A percentile compares a stretch with the other conserved stretches of the same genome.
phyloP scores from a whole-genome alignment of 2,888 invertebrate species.

The Noctua comes region DNA sequence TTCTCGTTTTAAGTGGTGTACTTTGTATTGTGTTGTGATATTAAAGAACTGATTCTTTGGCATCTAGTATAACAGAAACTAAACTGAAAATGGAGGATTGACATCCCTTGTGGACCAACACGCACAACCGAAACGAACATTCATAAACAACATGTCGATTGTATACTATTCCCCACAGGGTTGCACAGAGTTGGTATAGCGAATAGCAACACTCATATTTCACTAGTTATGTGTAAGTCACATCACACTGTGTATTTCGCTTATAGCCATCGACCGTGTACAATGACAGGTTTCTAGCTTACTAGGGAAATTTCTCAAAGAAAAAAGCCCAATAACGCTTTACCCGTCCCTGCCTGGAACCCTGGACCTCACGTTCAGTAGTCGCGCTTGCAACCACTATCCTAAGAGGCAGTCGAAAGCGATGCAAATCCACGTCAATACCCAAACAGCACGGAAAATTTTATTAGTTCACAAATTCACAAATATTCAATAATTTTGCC shows the following conservation, averaged over 20 bases:
- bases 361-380: neutral
- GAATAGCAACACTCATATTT: neutral
- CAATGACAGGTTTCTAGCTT: neutral
- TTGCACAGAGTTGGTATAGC: neutral
- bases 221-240: neutral
- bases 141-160: neutral
- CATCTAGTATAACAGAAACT: neutral
- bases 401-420: neutral
- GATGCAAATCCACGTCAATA: neutral
- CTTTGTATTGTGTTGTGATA: neutral
- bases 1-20: neutral
- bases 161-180: neutral
- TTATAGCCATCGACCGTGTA: too few relatives aligned
- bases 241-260: too few relatives aligned
- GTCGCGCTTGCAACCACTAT: neutral
- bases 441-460: conserved; percentile 9
- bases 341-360: neutral
- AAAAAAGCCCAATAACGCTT: neutral
- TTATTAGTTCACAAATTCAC: conserved; percentile 39
- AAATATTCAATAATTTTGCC: conserved; percentile 53
- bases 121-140: neutral
- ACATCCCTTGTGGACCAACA: neutral
- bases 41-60: neutral
- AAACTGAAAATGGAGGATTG: neutral
- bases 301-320: neutral